Evolutionary conservation across 2,888 invertebrate species (phyloP), one percentile per base, ranked within the genome.

Genomic region (Xylocampa areola): DNA sequence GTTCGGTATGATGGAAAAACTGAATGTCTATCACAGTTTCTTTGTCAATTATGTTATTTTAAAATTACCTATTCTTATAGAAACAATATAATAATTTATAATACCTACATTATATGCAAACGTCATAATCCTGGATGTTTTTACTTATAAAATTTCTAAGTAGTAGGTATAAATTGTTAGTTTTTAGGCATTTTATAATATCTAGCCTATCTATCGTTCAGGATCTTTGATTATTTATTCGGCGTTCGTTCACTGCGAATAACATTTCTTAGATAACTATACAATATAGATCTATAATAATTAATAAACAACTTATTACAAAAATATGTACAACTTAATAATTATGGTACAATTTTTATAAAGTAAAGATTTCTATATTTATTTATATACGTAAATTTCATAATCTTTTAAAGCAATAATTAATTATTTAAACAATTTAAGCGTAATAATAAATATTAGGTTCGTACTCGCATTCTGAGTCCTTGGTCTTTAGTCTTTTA

Each of bases 271-370:
- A 72, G 57, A 50, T 67, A 65, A 58, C 57, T 51, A 49, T 61
- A 63, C 64, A 65, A 55, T 69, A 53, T 66, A 61, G 57, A 36
- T 68, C 63, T 64, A 60, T 67, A 51, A 63, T 71, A 55, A 74
- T 61, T 72, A 67, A 55, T 70, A 76, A 76, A 76, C 54, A 73
- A 75, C 71, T 77, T 68, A 76, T 60, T 52, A 64, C 60, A 68
- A 79, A 77, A 81, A 78, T 84, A 84, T 84, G 64, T 84, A 84
- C 84, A 84, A 74, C 72, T 77, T 81, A 82, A 77, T 71, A 72
- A 73, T 73, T 71, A 74, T 70, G 59, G 61, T 68, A 78, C 69
- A 75, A n/a, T 53, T 67, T 75, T 74, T 53, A 65, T 68, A 74
- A 73, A 75, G 49, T 71, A 75, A 72, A 78, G 52, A 61, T 73